phyloP scores from a whole-genome alignment of 2,797 vertebrate species.

The Picus viridis region DNA sequence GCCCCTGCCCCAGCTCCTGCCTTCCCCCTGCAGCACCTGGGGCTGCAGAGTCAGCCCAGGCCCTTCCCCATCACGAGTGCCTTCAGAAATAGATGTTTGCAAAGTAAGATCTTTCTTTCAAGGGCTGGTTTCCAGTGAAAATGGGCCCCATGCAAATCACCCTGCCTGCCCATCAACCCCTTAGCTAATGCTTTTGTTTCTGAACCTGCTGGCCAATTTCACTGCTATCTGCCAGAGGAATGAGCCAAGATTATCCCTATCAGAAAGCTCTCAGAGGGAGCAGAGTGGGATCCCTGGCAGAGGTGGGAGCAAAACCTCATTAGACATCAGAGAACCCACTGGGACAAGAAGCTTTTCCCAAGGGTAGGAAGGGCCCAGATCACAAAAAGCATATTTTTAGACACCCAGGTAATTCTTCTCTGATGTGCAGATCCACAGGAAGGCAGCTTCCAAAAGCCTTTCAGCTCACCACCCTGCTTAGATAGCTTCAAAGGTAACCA shows the following conservation, averaged over 20 bases:
- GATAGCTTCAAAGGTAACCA: not conserved
- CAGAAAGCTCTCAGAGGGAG: not conserved
- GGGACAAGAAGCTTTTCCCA: constrained; percentile 7
- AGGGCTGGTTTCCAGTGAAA: not conserved
- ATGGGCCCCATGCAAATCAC: not conserved
- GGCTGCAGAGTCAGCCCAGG: not conserved
- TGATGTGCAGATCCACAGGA: constrained; percentile 20
- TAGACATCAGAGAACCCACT: constrained; percentile 42
- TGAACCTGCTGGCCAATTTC: constrained; percentile 9
- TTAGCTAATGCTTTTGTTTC: not conserved
- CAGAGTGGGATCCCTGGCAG: not conserved
- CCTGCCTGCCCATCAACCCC: not conserved
- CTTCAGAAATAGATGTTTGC: not conserved
- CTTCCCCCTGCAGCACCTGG: not conserved
- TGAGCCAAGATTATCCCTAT: not conserved
- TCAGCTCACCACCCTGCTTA: not conserved
- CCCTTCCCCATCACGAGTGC: not conserved
- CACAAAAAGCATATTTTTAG: not conserved
- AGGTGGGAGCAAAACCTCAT: constrained; percentile 44
- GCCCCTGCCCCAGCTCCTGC: not conserved
- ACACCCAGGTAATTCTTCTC: not conserved
- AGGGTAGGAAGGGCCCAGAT: constrained; percentile 3
- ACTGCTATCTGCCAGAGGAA: not conserved
- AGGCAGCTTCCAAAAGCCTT: constrained; percentile 8
- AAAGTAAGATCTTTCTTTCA: not conserved